phyloP scores from a whole-genome alignment of 2,888 invertebrate species.

The Nezara viridula region DNA sequence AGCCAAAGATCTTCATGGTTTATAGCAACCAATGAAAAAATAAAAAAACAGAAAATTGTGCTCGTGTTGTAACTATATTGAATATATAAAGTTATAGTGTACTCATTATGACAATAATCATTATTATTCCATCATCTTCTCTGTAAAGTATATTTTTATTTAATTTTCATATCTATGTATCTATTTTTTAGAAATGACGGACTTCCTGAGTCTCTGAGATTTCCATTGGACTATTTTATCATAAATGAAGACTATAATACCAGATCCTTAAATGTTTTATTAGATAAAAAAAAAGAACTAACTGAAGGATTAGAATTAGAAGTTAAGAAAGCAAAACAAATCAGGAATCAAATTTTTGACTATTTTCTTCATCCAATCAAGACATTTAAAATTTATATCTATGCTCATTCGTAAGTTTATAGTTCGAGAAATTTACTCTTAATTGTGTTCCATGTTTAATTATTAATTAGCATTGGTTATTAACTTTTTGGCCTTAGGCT shows the following conservation, averaged over 20 bases:
- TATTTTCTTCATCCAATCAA: slow-evolving; percentile 79
- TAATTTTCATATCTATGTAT: no score
- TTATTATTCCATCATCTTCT: neutral
- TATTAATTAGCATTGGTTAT: neutral
- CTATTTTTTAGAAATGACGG: slow-evolving; percentile 71
- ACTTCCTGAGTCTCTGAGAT: slow-evolving; percentile 75
- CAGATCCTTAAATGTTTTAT: slow-evolving; percentile 75
- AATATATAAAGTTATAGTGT: no score
- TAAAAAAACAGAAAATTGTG: no score
- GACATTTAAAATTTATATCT: slow-evolving; percentile 69
- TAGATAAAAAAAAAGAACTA: slow-evolving; percentile 76
- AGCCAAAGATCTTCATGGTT: no score
- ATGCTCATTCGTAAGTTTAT: slow-evolving; percentile 61
- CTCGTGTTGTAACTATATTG: no score
- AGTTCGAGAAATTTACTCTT: neutral
- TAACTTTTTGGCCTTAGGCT: neutral
- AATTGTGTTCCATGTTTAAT: neutral
- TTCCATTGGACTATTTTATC: slow-evolving; percentile 75
- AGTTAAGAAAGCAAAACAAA: slow-evolving; percentile 78
- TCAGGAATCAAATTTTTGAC: slow-evolving; percentile 75
- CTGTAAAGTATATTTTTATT: neutral
- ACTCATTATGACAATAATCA: no score
- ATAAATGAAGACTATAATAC: slow-evolving; percentile 78
- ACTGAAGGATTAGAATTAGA: slow-evolving; percentile 78
- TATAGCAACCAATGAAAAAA: no score